A percentile compares a stretch with the other conserved stretches of the same genome.
Conservation (phyloP, 2,888 invertebrate genomes). For the Theretra japonica region DNA sequence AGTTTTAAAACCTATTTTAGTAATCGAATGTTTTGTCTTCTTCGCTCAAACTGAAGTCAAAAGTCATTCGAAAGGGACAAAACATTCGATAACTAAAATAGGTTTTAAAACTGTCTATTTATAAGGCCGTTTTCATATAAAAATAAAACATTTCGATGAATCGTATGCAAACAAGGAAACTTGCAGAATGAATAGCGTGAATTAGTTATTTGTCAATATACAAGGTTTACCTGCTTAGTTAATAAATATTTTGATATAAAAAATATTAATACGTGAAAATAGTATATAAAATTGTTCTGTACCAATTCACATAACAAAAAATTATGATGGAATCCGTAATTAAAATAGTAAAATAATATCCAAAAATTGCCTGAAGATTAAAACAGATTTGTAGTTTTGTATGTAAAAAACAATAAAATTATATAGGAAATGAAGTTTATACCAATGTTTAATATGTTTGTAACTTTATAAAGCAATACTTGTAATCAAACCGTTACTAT, state of each 20-base stretch:
- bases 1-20: too few relatives aligned
- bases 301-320: not conserved
- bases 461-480: slow-evolving; percentile 3
- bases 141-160: too few relatives aligned
- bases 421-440: not conserved
- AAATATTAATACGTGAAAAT: not conserved
- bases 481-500: not conserved
- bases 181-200: too few relatives aligned
- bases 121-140: too few relatives aligned
- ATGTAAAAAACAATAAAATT: not conserved
- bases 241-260: not conserved
- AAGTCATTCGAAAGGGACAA: too few relatives aligned
- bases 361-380: not conserved
- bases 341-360: not conserved
- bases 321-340: not conserved
- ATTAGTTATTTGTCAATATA: not conserved
- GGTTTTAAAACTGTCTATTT: too few relatives aligned
- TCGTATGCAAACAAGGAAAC: too few relatives aligned
- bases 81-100: too few relatives aligned
- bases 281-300: not conserved
- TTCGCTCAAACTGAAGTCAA: too few relatives aligned
- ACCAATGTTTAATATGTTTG: not conserved
- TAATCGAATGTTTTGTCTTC: too few relatives aligned
- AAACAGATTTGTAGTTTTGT: not conserved
- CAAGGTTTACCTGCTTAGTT: not conserved